phyloP scores from a whole-genome alignment of 2,888 invertebrate genomes.

The Monopis laevigella region DNA sequence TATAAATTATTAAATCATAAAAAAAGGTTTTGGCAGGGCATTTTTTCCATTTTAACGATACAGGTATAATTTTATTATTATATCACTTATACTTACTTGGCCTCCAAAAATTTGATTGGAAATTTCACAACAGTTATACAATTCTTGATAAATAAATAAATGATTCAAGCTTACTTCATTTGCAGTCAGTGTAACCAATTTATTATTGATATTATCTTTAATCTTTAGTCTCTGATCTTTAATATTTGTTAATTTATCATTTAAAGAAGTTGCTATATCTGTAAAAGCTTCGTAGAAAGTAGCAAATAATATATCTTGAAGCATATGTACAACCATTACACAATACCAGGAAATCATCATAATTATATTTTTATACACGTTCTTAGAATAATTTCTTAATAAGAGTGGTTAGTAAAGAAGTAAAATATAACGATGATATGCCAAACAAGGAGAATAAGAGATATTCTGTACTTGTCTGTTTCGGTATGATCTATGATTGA shows the following conservation, averaged over 20 bases:
- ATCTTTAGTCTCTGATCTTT: no score
- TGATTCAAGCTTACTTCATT: not conserved
- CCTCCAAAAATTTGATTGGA: not conserved
- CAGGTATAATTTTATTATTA: no score
- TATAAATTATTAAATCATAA: no score
- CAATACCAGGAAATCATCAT: not conserved
- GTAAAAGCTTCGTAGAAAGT: not conserved
- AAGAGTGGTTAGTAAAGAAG: not conserved
- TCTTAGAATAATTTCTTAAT: not conserved
- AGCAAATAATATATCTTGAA: not conserved
- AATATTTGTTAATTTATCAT: not conserved
- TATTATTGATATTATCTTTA: no score
- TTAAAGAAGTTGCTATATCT: not conserved
- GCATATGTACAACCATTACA: not conserved
- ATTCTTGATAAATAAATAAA: not conserved
- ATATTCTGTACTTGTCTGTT: not conserved
- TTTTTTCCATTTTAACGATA: no score
- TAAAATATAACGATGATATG: not conserved
- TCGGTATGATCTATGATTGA: no score
- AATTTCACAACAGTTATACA: not conserved
- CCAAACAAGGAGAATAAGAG: not conserved
- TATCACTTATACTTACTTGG: not conserved
- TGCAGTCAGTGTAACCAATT: no score
- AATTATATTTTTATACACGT: not conserved
- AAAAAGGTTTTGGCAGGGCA: no score